Conservation (phyloP, 2,113 vertebrate genomes). For the Mungos mungo region DNA sequence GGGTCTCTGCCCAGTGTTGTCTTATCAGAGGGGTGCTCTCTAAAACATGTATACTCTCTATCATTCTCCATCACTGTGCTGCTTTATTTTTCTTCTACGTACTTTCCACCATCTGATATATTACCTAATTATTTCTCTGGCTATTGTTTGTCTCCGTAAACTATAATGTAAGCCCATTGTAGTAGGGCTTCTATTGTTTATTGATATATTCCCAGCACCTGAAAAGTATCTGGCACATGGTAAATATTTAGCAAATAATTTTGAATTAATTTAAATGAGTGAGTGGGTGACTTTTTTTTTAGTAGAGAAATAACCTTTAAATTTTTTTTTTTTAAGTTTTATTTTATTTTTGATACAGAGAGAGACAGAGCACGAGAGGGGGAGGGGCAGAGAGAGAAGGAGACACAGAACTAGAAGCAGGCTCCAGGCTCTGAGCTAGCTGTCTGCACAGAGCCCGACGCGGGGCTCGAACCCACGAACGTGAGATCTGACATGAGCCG, state of each 20-base stretch:
- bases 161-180: not conserved
- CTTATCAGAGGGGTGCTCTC: not conserved
- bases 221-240: not conserved
- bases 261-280: constrained; percentile 21
- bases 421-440: too few relatives aligned
- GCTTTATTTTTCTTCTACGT: not conserved
- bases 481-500: too few relatives aligned
- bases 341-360: too few relatives aligned
- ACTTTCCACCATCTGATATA: not conserved
- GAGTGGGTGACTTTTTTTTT: constrained; percentile 9
- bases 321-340: too few relatives aligned
- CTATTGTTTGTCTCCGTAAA: not conserved
- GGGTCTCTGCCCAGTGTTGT: not conserved
- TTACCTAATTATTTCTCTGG: not conserved
- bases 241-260: not conserved
- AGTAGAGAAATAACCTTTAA: not conserved
- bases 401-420: too few relatives aligned
- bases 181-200: not conserved
- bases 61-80: not conserved
- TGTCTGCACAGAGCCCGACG: too few relatives aligned
- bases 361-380: too few relatives aligned
- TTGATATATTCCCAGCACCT: not conserved
- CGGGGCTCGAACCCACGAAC: too few relatives aligned
- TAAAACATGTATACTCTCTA: not conserved
- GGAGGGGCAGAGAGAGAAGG: too few relatives aligned